phyloP scores from a whole-genome alignment of 2,113 vertebrate species.

The Setophaga petechia region DNA sequence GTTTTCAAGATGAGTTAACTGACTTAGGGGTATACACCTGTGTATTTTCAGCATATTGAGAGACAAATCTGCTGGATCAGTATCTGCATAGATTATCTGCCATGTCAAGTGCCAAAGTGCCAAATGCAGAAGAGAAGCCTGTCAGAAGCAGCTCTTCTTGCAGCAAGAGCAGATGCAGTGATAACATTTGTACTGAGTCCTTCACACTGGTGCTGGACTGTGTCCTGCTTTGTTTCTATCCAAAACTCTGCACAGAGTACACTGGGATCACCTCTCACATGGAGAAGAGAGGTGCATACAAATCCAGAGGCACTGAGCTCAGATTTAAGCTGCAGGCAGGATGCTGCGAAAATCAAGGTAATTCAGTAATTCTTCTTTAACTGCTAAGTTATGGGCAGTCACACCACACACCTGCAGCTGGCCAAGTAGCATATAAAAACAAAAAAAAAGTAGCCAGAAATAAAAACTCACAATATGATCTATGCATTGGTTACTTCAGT shows the following conservation, averaged over 20 bases:
- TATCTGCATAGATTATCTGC: slow-evolving; percentile 34
- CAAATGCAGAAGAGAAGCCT: neutral
- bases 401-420: neutral
- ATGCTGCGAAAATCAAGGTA: neutral
- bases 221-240: neutral
- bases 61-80: slow-evolving; percentile 14
- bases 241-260: neutral
- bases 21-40: neutral
- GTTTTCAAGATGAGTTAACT: neutral
- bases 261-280: neutral
- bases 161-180: neutral
- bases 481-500: neutral
- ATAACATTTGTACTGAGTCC: neutral
- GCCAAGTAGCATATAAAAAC: neutral
- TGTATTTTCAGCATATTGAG: neutral
- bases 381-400: neutral
- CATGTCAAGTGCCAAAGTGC: neutral
- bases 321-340: neutral
- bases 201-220: neutral
- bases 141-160: neutral
- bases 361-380: neutral
- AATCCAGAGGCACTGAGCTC: neutral
- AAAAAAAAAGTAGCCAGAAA: neutral
- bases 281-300: neutral
- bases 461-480: neutral